These are phyloP conservation scores for Leptopilina syphax DNA, from an alignment of 2,888 invertebrate genomes.

Conservation along the genomic window DNA sequence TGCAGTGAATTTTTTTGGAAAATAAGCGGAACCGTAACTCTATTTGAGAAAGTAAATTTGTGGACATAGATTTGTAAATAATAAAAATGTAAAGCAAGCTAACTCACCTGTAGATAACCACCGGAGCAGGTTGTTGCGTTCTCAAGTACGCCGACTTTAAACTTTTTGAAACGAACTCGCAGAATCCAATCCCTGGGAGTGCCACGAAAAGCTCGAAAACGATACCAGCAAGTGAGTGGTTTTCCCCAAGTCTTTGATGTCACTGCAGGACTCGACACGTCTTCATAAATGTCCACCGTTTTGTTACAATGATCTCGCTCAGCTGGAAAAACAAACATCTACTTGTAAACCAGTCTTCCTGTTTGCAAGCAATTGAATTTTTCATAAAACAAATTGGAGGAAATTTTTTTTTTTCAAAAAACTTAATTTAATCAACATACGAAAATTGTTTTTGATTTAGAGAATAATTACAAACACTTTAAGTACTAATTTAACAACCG, in stretches of 20 bases:
- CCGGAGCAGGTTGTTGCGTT: conserved; percentile 93
- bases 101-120: conserved; percentile 90
- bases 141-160: conserved; percentile 91
- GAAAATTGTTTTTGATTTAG: too few relatives aligned
- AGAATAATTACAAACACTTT: too few relatives aligned
- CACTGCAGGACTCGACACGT: conserved; percentile 92
- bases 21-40: too few relatives aligned
- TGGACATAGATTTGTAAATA: conserved; percentile 14
- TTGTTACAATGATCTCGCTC: conserved; percentile 94
- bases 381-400: not conserved
- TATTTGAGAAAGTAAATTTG: conserved; percentile 1
- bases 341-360: not conserved
- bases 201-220: conserved; percentile 91
- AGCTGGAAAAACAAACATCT: conserved; percentile 69
- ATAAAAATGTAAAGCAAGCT: conserved; percentile 3
- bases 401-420: too few relatives aligned
- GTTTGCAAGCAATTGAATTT: too few relatives aligned
- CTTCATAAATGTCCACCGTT: conserved; percentile 95
- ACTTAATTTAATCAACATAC: too few relatives aligned
- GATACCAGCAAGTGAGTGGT: conserved; percentile 93
- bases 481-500: not conserved
- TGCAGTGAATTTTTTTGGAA: too few relatives aligned
- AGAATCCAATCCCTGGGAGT: conserved; percentile 94
- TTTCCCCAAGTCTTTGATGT: conserved; percentile 89
- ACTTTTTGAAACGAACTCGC: conserved; percentile 92